These are phyloP conservation scores for Daubentonia madagascariensis DNA, from an alignment of 2,113 vertebrate genomes.

Conservation along the genomic window DNA sequence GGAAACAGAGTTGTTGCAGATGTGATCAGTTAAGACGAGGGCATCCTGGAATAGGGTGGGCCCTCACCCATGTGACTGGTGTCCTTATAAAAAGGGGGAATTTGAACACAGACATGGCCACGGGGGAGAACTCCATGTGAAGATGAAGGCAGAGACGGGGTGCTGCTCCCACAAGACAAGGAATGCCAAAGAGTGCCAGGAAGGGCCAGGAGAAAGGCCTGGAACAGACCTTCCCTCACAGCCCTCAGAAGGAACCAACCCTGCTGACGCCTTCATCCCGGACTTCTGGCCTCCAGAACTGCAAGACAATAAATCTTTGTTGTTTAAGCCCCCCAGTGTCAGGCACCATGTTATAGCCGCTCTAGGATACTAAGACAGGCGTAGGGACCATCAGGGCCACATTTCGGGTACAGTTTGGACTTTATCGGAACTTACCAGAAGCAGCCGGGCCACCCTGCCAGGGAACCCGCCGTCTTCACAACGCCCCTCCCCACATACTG, in stretches of 20 bases:
- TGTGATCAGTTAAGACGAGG: neutral
- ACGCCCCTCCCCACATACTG: accelerated
- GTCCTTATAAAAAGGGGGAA: neutral
- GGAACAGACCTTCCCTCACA: accelerated
- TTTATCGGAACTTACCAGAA: neutral
- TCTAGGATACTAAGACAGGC: accelerated
- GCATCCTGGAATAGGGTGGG: accelerated
- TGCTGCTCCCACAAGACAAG: neutral
- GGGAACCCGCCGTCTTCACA: accelerated
- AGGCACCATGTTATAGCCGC: too few species aligned
- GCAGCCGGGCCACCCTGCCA: accelerated
- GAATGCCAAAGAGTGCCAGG: accelerated
- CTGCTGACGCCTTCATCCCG: too few species aligned
- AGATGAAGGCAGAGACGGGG: neutral
- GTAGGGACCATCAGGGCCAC: accelerated
- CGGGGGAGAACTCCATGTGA: accelerated
- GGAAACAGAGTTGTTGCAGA: neutral
- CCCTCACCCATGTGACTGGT: accelerated
- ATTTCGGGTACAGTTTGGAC: accelerated
- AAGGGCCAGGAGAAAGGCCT: neutral
- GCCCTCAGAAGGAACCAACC: neutral
- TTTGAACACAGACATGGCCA: neutral
- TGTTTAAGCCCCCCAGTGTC: neutral
- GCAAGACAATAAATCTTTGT: accelerated
- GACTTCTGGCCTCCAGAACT: neutral